Conservation (phyloP, 2,113 vertebrate genomes). For the Python bivittatus region DNA sequence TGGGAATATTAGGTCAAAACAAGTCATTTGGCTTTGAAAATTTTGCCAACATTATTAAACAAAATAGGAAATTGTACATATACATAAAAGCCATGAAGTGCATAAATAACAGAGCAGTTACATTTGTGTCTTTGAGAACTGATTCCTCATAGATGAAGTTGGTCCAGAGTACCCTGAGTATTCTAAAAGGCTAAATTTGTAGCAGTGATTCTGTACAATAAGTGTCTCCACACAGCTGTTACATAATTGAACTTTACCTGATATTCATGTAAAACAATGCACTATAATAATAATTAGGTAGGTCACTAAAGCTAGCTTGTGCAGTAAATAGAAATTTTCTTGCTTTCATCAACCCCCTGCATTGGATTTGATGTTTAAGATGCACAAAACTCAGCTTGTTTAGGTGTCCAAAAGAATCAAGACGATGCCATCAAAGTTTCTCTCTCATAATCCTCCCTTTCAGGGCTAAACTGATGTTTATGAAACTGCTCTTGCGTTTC, state of each 20-base stretch:
- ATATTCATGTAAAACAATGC: neutral
- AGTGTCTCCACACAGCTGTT: neutral
- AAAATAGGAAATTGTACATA: neutral
- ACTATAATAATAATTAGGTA: neutral
- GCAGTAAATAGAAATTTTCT: neutral
- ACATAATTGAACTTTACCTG: neutral
- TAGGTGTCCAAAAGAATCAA: neutral
- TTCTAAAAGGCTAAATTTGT: slow-evolving; percentile 1
- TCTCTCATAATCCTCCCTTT: neutral
- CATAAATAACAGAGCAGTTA: neutral
- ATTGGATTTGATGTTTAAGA: neutral
- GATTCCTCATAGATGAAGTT: slow-evolving; percentile 2
- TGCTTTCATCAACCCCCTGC: neutral
- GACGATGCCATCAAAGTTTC: neutral
- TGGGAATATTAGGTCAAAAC: neutral
- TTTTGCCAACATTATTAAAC: neutral
- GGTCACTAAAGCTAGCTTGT: neutral
- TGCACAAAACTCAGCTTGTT: neutral
- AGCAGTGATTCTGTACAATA: neutral
- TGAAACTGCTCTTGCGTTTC: neutral
- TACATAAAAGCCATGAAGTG: neutral
- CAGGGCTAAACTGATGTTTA: neutral
- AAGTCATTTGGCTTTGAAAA: neutral
- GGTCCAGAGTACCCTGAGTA: slow-evolving; percentile 2
- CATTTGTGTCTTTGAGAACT: neutral